A percentile compares a stretch with the other conserved stretches of the same genome.
Evolutionary conservation across 2,888 invertebrate species (phyloP).

Genomic region (Amphimallon solstitiale): DNA sequence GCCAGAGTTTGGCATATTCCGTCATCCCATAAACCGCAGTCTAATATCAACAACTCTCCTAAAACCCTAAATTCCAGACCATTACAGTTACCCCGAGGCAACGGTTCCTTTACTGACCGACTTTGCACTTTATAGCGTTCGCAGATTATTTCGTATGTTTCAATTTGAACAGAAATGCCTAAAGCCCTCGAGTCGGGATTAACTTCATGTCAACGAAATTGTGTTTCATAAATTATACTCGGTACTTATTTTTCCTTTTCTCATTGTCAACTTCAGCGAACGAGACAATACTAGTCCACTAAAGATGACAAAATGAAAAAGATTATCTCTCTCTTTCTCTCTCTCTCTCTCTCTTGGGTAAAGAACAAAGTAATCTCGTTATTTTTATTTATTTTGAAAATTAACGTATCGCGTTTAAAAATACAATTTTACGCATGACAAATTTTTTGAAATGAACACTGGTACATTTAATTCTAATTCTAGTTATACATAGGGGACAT

Average conservation of each 20-base stretch:
- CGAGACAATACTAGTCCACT: not conserved
- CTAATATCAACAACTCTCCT: conserved; percentile 22
- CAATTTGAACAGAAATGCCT: conserved; percentile 29
- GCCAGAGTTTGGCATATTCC: not conserved
- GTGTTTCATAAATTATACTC: conserved; percentile 14
- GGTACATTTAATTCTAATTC: too few species aligned
- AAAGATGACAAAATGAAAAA: conserved; percentile 3
- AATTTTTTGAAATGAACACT: too few species aligned
- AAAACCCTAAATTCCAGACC: conserved; percentile 36
- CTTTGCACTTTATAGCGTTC: conserved; percentile 27
- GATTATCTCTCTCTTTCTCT: not conserved
- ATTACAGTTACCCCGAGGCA: conserved; percentile 44
- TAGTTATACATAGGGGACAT: too few species aligned
- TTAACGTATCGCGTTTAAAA: too few species aligned
- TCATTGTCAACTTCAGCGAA: conserved; percentile 10
- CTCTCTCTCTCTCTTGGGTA: not conserved
- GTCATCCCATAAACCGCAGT: not conserved
- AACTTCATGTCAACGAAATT: conserved; percentile 22
- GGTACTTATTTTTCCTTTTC: conserved; percentile 9
- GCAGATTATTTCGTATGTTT: conserved; percentile 35
- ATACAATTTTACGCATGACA: too few species aligned
- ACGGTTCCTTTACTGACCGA: conserved; percentile 44
- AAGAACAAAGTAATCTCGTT: not conserved
- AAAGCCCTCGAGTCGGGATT: conserved; percentile 26
- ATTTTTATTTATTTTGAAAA: too few species aligned